Base-by-base conservation (phyloP, 2,113 vertebrate genomes). In the Cinclus cinclus region DNA sequence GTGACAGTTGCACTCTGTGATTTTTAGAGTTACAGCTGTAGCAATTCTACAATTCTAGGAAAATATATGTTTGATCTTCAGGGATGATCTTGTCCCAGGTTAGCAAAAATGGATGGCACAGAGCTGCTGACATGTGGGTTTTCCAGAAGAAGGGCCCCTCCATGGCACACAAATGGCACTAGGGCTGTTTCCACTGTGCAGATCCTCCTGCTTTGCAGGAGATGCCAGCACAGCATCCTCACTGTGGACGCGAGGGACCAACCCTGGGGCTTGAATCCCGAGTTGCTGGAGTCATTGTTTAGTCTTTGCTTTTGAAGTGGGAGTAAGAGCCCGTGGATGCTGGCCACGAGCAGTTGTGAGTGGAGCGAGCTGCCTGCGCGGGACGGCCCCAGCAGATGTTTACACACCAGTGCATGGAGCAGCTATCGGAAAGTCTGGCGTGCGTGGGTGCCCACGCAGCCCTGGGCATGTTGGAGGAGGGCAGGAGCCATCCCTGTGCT, bases 201-300 rank as follows among this genome's bases (percentile, higher is more conserved):
- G 12, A 31, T 49, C 69, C 50, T 91, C 18, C 71, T 15, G 46
- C 49, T 25, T 13, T 73, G 50, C 59, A 47, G 63, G 56, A 65
- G 19, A 27, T 2, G 30, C 73, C 87, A 56, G 49, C 31, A 8
- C 7, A 0, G 67, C 74, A 42, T 74, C 77, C 78, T 75, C 8
- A 0, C 15, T 2, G 15, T 5, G 59, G 15, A 15, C 17, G 23
- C 7, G n/a, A 82, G 70, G 87, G 70, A 92, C 65, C 49, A 19
- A 0, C 42, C 7, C 20, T 1, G 14, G 64, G 50, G 46, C 71
- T 49, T 11, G 9, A 77, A 75, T 71, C 77, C 53, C 2, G 11
- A 53, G 41, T 3, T 84, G 75, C 74, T 89, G 30, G 60, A 92
- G 71, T 95, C 93, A 83, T 63, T 95, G 93, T 95, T 95, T 91